Percentiles rank a stretch among this genome's conserved stretches.
Evolutionary conservation across 1,140 invertebrate genomes (phyloP).

Genomic region (Yoshiicerus persimilis): DNA sequence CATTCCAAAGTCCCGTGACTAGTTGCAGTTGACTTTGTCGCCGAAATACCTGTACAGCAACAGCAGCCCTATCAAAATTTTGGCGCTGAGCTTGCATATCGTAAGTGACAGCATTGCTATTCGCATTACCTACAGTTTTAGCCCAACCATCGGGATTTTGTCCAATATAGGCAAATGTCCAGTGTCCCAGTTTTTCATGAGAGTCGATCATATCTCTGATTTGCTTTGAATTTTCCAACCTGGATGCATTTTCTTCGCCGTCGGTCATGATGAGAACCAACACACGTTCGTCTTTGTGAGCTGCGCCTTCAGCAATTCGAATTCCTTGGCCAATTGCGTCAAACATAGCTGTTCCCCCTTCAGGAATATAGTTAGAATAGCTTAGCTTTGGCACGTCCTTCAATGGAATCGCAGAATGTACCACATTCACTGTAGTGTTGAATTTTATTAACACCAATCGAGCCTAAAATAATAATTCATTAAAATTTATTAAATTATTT

Average conservation of each 20-base stretch:
- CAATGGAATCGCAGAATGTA: not conserved
- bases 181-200: constrained; percentile 12
- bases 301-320: not conserved
- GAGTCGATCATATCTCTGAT: not conserved
- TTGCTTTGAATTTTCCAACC: not conserved
- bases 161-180: constrained; percentile 34
- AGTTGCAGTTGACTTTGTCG: too few species aligned
- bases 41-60: too few species aligned
- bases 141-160: constrained; percentile 34
- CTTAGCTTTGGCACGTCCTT: not conserved
- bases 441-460: not conserved
- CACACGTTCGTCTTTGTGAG: not conserved
- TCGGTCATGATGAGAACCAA: constrained; percentile 31
- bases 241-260: constrained; percentile 20
- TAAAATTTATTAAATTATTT: too few species aligned
- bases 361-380: not conserved
- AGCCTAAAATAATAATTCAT: not conserved
- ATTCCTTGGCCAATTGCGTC: constrained; percentile 24
- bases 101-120: not conserved
- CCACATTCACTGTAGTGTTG: constrained; percentile 1
- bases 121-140: not conserved
- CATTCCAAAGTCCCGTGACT: too few species aligned
- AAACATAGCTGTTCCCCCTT: not conserved
- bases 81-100: not conserved
- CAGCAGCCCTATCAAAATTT: not conserved